Percentiles rank a stretch among this genome's conserved stretches.
phyloP scores from a whole-genome alignment of 2,113 vertebrate species.

The Sinocyclocheilus grahami region DNA sequence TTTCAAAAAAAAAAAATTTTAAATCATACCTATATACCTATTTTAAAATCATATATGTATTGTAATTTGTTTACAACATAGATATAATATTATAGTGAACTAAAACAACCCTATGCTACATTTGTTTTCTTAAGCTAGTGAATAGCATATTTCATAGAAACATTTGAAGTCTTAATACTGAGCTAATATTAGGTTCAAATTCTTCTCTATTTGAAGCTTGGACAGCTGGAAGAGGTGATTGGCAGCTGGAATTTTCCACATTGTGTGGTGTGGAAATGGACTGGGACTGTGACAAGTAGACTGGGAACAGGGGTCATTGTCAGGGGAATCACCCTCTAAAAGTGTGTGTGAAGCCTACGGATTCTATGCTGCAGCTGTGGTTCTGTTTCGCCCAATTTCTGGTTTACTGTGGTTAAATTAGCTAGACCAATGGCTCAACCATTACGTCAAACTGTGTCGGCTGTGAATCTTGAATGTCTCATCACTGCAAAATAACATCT shows the following conservation, averaged over 20 bases:
- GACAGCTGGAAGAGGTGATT: constrained; percentile 35
- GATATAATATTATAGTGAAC: no score
- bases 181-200: constrained; percentile 17
- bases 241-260: constrained; percentile 34
- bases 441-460: neutral
- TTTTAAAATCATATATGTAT: no score
- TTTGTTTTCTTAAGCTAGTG: neutral
- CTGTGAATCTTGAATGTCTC: constrained; percentile 6
- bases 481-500: neutral
- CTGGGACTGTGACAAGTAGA: constrained; percentile 7
- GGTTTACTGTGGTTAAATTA: neutral
- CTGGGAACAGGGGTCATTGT: neutral
- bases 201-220: neutral
- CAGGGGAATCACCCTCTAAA: constrained; percentile 3
- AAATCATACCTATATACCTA: no score
- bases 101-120: neutral
- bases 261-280: constrained; percentile 39
- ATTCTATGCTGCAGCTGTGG: neutral
- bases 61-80: no score
- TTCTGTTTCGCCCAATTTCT: neutral
- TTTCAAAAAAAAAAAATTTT: no score
- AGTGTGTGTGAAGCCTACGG: neutral
- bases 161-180: neutral
- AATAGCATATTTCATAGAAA: neutral
- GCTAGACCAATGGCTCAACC: neutral